Conservation (phyloP, 2,797 vertebrate genomes). For the Allenopithecus nigroviridis region DNA sequence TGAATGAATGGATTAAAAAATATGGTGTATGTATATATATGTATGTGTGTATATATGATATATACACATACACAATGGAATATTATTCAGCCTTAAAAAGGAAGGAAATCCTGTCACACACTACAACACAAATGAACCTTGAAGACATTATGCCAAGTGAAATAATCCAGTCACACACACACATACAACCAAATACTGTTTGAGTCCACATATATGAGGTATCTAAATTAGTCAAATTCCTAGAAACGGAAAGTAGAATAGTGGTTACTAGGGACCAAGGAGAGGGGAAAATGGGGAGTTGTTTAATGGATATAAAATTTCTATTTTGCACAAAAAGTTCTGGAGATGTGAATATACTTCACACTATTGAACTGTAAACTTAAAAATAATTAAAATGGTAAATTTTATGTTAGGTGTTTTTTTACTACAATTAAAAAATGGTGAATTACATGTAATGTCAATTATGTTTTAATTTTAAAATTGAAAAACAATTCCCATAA, state of each 20-base stretch:
- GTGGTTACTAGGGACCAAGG: background rate
- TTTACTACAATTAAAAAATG: background rate
- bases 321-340: background rate
- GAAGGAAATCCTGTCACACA: background rate
- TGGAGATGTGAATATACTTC: background rate
- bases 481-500: background rate
- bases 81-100: background rate
- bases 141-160: background rate
- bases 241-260: background rate
- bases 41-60: background rate
- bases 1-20: background rate
- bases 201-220: background rate
- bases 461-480: background rate
- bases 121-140: background rate
- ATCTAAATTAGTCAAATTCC: background rate
- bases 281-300: background rate
- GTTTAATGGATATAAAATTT: background rate
- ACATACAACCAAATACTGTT: background rate
- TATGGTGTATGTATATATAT: too few relatives aligned
- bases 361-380: background rate
- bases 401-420: background rate
- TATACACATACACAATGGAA: too few relatives aligned
- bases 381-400: background rate
- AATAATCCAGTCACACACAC: background rate
- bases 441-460: background rate